Conservation (phyloP, 2,113 vertebrate genomes). For the Nicator chloris region DNA sequence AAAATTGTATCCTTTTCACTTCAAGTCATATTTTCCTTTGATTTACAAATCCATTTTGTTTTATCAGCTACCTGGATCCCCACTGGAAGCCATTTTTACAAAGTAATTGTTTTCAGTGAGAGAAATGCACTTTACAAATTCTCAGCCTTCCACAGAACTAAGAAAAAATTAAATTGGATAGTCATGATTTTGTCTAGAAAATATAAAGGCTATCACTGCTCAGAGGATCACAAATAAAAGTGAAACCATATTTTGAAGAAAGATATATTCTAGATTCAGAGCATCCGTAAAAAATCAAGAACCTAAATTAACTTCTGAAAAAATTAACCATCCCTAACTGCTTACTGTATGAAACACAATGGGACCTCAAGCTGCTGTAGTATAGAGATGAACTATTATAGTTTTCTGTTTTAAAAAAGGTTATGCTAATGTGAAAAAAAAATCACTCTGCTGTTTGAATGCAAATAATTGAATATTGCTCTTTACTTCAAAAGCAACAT, state of each 20-base stretch:
- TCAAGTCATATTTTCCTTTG: conserved; percentile 20
- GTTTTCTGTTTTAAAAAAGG: not conserved
- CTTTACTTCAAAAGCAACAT: not conserved
- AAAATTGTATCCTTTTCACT: not conserved
- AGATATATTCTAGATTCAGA: not conserved
- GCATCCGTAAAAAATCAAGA: not conserved
- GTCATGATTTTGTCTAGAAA: not conserved
- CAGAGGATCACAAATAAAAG: not conserved
- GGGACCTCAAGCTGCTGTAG: not conserved
- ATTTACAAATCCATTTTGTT: conserved; percentile 32
- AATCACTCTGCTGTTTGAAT: not conserved
- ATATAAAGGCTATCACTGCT: not conserved
- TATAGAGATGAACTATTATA: not conserved
- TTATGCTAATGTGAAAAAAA: not conserved
- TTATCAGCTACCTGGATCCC: conserved; percentile 1
- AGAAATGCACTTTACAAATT: conserved; percentile 20
- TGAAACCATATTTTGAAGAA: not conserved
- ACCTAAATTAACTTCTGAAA: not conserved
- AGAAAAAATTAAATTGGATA: conserved; percentile 1
- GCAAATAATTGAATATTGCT: not conserved
- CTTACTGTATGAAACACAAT: not conserved
- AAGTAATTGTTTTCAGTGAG: conserved; percentile 22
- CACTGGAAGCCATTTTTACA: not conserved
- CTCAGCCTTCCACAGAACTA: not conserved
- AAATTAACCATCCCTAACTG: not conserved